Percentiles rank a stretch among this genome's conserved stretches.
Evolutionary conservation across 1,140 invertebrate species (phyloP).

Genomic region (Drosophila subobscura): DNA sequence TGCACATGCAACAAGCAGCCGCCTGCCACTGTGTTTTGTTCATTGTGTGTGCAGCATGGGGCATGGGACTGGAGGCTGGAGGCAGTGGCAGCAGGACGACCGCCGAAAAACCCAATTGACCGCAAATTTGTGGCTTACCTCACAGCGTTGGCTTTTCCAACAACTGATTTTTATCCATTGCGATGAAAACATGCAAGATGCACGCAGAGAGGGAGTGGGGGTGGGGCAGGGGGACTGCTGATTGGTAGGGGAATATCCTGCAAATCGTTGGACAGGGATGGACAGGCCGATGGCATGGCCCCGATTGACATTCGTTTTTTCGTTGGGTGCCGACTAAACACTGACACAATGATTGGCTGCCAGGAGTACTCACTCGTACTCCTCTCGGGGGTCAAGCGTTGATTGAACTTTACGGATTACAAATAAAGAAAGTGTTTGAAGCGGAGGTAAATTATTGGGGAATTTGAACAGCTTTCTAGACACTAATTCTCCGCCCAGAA

Average conservation of each 20-base stretch:
- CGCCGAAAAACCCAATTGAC: constrained; percentile 66
- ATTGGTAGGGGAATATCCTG: not conserved
- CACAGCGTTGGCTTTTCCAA: constrained; percentile 68
- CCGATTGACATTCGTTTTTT: too few relatives aligned
- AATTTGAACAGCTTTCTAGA: too few relatives aligned
- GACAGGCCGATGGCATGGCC: too few relatives aligned
- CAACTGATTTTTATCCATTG: constrained; percentile 70
- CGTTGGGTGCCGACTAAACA: too few relatives aligned
- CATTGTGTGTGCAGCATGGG: constrained; percentile 10
- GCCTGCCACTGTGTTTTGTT: constrained; percentile 1
- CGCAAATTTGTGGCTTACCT: constrained; percentile 72
- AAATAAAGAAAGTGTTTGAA: too few relatives aligned
- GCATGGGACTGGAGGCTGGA: not conserved
- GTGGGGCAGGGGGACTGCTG: not conserved
- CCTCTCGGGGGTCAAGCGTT: too few relatives aligned
- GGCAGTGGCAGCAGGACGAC: constrained; percentile 57
- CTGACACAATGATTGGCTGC: too few relatives aligned
- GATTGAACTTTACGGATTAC: too few relatives aligned
- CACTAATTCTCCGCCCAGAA: too few relatives aligned
- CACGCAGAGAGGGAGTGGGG: not conserved
- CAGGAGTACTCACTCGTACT: too few relatives aligned
- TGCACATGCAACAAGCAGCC: constrained; percentile 65
- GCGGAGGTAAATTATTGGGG: too few relatives aligned
- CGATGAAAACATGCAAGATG: constrained; percentile 22
- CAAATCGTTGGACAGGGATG: too few relatives aligned